phyloP scores from a whole-genome alignment of 2,113 vertebrate species.

The Corythoichthys intestinalis region DNA sequence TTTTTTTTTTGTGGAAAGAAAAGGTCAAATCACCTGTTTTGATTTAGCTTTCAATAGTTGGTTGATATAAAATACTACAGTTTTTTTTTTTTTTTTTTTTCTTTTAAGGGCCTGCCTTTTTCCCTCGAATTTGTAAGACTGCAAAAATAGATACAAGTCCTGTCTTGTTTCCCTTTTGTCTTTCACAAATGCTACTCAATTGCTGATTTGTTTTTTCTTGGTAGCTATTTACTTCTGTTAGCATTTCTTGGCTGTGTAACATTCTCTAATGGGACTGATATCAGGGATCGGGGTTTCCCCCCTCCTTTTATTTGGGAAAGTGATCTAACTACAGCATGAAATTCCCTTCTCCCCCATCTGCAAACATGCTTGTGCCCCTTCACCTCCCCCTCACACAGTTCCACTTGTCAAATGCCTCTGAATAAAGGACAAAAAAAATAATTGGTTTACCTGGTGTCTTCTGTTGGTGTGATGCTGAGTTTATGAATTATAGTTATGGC shows the following conservation, averaged over 20 bases:
- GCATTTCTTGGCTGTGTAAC: slow-evolving; percentile 84
- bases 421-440: slow-evolving; percentile 79
- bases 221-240: slow-evolving; percentile 81
- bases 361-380: slow-evolving; percentile 79
- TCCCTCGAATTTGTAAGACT: slow-evolving; percentile 71
- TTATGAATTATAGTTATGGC: background rate
- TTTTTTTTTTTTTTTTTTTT: slow-evolving; percentile 6
- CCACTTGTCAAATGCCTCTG: slow-evolving; percentile 97
- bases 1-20: slow-evolving; percentile 33
- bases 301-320: slow-evolving; percentile 62
- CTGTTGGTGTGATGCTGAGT: background rate
- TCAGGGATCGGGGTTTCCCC: slow-evolving; percentile 71
- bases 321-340: slow-evolving; percentile 66
- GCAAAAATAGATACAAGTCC: slow-evolving; percentile 53
- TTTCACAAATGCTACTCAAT: slow-evolving; percentile 78
- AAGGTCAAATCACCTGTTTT: slow-evolving; percentile 71
- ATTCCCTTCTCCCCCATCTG: slow-evolving; percentile 46
- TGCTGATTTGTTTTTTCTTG: slow-evolving; percentile 55
- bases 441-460: background rate
- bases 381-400: slow-evolving; percentile 79
- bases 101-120: slow-evolving; percentile 48
- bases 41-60: slow-evolving; percentile 80
- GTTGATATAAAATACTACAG: slow-evolving; percentile 56
- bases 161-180: slow-evolving; percentile 58
- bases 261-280: slow-evolving; percentile 82